Conservation (phyloP, 2,113 vertebrate species). For the Tricholaema leucomelas region DNA sequence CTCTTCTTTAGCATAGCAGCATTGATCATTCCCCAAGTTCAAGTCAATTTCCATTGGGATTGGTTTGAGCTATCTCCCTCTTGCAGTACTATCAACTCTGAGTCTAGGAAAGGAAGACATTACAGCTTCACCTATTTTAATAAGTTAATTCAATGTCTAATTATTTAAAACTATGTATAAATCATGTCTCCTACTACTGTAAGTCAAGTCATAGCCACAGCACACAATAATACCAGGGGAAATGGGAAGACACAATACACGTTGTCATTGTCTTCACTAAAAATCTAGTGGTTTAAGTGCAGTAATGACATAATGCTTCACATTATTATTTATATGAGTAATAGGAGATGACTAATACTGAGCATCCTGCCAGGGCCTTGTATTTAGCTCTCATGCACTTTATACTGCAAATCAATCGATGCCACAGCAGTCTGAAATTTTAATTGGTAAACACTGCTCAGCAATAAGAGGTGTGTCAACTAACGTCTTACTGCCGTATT, state of each 20-base stretch:
- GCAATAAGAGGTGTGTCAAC: rapidly evolving
- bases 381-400: neutral
- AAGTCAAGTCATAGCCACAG: neutral
- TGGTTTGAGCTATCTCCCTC: neutral
- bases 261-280: neutral
- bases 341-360: neutral
- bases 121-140: neutral
- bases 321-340: neutral
- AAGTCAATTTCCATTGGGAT: neutral
- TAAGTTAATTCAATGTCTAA: neutral
- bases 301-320: neutral
- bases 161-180: neutral
- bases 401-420: neutral
- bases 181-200: neutral
- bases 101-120: neutral
- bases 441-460: rapidly evolving
- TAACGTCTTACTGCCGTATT: neutral
- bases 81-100: neutral
- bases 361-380: neutral
- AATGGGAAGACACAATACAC: neutral
- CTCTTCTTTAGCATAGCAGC: neutral
- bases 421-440: neutral
- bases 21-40: neutral
- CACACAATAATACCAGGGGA: neutral
- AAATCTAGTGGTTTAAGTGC: neutral